Conservation (phyloP, 2,113 vertebrate species). For the Lynx canadensis region DNA sequence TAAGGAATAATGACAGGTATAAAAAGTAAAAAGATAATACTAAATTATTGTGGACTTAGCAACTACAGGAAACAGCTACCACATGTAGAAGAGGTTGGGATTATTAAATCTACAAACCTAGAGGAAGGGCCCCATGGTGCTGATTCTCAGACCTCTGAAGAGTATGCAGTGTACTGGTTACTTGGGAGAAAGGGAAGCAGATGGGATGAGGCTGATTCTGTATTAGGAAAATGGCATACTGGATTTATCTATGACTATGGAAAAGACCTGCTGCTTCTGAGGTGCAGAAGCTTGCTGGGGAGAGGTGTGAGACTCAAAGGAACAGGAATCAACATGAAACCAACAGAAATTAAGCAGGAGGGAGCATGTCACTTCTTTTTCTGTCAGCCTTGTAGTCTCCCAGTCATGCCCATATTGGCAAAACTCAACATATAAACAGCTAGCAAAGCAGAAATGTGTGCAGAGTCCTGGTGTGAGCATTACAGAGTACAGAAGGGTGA, state of each 20-base stretch:
- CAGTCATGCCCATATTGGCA: background rate
- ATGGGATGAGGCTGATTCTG: background rate
- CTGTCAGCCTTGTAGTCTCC: background rate
- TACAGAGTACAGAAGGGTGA: background rate
- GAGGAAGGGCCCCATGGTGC: background rate
- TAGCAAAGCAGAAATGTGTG: conserved; percentile 23
- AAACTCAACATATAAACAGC: background rate
- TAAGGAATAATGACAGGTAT: background rate
- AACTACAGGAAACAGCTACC: background rate
- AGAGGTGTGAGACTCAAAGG: background rate
- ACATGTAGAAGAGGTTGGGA: background rate
- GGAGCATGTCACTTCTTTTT: background rate
- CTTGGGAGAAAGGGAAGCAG: background rate
- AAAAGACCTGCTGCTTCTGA: background rate
- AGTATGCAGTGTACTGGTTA: background rate
- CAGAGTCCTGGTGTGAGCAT: background rate
- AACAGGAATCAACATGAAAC: background rate
- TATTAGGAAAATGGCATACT: background rate
- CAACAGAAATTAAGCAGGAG: background rate
- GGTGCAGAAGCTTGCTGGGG: background rate
- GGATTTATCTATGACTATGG: background rate
- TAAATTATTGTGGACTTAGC: background rate
- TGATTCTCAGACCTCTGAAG: background rate
- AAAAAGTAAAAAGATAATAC: background rate
- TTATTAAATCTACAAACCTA: background rate